Evolutionary conservation across 2,888 invertebrate genomes (phyloP).

Genomic region (Auanema sp.): DNA sequence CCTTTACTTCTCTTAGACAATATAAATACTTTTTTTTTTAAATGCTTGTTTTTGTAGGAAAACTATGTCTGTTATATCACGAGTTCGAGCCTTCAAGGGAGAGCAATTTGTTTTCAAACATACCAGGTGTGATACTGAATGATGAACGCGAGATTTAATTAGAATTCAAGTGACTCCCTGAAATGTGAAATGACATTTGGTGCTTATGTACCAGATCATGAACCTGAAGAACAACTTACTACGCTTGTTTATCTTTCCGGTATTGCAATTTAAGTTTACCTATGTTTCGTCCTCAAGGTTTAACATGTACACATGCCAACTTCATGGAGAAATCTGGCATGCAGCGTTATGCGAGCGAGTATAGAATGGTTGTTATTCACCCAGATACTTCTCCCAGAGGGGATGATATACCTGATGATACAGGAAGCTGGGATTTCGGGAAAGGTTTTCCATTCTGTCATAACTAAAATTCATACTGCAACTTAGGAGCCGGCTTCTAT

Average conservation of each 20-base stretch:
- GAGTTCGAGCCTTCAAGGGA: conserved; percentile 78
- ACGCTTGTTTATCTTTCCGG: conserved; percentile 66
- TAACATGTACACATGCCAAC: conserved; percentile 92
- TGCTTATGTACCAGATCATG: conserved; percentile 81
- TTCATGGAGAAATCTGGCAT: conserved; percentile 93
- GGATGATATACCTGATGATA: conserved; percentile 84
- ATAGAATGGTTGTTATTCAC: conserved; percentile 79
- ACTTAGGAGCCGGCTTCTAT: conserved; percentile 84
- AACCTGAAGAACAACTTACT: conserved; percentile 56
- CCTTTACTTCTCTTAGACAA: too few relatives aligned
- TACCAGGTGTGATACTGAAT: conserved; percentile 70
- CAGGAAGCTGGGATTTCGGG: conserved; percentile 91
- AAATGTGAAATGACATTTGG: conserved; percentile 91
- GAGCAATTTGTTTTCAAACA: conserved; percentile 83
- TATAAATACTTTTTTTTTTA: background rate
- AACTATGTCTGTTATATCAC: conserved; percentile 12
- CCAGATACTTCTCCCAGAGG: conserved; percentile 84
- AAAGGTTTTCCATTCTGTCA: conserved; percentile 69
- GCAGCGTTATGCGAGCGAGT: conserved; percentile 78
- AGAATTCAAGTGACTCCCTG: conserved; percentile 72
- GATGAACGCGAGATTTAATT: conserved; percentile 6
- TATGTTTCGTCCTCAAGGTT: conserved; percentile 41
- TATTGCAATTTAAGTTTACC: conserved; percentile 26
- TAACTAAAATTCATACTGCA: too few relatives aligned
- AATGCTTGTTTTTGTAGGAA: too few relatives aligned